A percentile compares a stretch with the other conserved stretches of the same genome.
phyloP scores from a whole-genome alignment of 1,140 invertebrate genomes.

The Nasonia giraulti region DNA sequence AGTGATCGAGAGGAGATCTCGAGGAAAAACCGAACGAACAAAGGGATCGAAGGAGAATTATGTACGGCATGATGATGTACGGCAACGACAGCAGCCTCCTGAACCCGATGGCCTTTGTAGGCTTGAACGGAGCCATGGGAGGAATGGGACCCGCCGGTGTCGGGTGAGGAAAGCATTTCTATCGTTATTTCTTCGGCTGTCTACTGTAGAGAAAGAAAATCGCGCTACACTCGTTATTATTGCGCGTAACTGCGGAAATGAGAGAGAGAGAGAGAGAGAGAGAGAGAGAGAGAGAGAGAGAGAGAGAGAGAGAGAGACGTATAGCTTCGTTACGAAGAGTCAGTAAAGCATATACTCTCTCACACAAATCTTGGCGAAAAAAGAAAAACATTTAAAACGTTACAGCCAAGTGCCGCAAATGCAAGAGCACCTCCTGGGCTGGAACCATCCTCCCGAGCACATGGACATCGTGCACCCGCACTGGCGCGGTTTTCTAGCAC shows the following conservation, averaged over 20 bases:
- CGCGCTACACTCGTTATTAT: constrained; percentile 11
- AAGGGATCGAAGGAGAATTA: constrained; percentile 30
- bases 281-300: too few relatives aligned
- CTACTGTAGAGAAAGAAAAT: too few relatives aligned
- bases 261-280: too few relatives aligned
- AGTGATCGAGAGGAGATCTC: background rate
- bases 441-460: constrained; percentile 82
- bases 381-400: background rate
- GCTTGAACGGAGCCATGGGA: constrained; percentile 30
- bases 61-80: constrained; percentile 56
- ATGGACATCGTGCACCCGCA: constrained; percentile 82
- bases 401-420: constrained; percentile 60
- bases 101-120: constrained; percentile 67
- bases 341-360: too few relatives aligned
- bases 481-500: constrained; percentile 81
- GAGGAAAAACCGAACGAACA: constrained; percentile 42
- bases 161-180: constrained; percentile 57
- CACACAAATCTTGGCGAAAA: background rate
- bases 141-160: constrained; percentile 57
- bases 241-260: background rate
- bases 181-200: background rate
- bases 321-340: background rate
- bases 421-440: constrained; percentile 76
- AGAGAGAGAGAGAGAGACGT: too few relatives aligned
- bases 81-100: constrained; percentile 65